Conservation (phyloP, 2,888 invertebrate genomes). For the Neoaliturus tenellus region DNA sequence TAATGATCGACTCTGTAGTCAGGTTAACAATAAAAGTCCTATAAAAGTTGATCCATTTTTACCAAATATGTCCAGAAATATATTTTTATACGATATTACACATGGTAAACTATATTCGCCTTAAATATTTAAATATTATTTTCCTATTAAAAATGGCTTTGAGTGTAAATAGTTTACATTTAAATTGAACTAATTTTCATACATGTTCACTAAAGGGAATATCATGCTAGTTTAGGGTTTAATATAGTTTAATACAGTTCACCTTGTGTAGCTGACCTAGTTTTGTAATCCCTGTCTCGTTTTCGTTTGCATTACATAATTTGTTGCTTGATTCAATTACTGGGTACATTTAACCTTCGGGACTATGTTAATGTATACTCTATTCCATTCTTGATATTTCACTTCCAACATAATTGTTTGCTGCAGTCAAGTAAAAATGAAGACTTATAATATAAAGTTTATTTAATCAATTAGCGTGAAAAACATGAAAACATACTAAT, state of each 20-base stretch:
- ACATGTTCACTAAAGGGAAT: neutral
- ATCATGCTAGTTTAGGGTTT: neutral
- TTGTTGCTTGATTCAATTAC: neutral
- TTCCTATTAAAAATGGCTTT: no score
- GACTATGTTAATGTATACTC: neutral
- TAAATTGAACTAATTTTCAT: no score
- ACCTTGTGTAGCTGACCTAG: neutral
- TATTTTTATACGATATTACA: no score
- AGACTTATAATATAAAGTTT: neutral
- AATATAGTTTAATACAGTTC: constrained; percentile 1
- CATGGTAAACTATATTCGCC: no score
- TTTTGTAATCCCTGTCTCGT: neutral
- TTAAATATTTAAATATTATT: no score
- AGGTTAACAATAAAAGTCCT: no score
- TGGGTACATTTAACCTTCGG: no score
- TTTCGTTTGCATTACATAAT: neutral
- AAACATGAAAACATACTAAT: neutral
- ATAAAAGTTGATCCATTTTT: no score
- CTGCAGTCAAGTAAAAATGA: neutral
- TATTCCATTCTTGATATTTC: neutral
- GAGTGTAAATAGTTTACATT: no score
- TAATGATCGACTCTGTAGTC: no score
- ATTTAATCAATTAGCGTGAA: neutral
- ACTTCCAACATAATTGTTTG: neutral
- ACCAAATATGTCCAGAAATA: no score